Evolutionary conservation across 2,888 invertebrate species (phyloP).

Genomic region (Chrysomela aeneicollis): DNA sequence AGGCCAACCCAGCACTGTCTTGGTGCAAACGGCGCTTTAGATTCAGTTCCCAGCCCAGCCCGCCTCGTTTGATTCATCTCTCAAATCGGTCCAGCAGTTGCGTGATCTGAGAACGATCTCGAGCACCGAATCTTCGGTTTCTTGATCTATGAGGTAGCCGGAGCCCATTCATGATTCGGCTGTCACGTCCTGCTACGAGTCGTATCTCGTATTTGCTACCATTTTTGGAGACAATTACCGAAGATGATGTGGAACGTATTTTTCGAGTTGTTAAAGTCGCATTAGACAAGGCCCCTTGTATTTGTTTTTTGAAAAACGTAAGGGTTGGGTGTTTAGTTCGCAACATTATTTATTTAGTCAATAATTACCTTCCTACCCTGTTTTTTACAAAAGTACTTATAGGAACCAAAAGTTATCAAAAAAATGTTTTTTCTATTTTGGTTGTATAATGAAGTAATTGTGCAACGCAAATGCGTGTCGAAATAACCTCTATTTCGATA

Average conservation of each 20-base stretch:
- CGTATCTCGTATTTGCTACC: slow-evolving; percentile 6
- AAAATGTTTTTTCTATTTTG: too few species aligned
- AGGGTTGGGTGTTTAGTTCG: too few species aligned
- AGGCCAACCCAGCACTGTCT: background rate
- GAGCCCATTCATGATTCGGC: slow-evolving; percentile 36
- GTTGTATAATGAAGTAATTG: too few species aligned
- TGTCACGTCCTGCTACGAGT: slow-evolving; percentile 12
- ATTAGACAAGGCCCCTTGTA: background rate
- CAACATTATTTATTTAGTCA: too few species aligned
- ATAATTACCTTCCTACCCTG: too few species aligned
- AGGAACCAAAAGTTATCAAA: too few species aligned
- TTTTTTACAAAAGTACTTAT: too few species aligned
- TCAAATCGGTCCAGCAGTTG: slow-evolving; percentile 30
- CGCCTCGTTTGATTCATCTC: slow-evolving; percentile 29
- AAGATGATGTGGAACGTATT: background rate
- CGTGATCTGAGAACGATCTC: slow-evolving; percentile 38
- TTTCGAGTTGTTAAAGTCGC: background rate
- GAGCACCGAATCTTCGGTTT: slow-evolving; percentile 19
- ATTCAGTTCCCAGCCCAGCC: slow-evolving; percentile 21
- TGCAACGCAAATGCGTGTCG: too few species aligned
- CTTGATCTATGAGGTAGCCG: slow-evolving; percentile 25
- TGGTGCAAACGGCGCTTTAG: slow-evolving; percentile 30
- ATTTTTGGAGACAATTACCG: background rate
- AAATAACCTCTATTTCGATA: too few species aligned
- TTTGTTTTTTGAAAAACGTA: too few species aligned